These are phyloP conservation scores for Galeopsomyia nigrocyanea DNA, from an alignment of 2,888 invertebrate genomes.

Conservation along the genomic window DNA sequence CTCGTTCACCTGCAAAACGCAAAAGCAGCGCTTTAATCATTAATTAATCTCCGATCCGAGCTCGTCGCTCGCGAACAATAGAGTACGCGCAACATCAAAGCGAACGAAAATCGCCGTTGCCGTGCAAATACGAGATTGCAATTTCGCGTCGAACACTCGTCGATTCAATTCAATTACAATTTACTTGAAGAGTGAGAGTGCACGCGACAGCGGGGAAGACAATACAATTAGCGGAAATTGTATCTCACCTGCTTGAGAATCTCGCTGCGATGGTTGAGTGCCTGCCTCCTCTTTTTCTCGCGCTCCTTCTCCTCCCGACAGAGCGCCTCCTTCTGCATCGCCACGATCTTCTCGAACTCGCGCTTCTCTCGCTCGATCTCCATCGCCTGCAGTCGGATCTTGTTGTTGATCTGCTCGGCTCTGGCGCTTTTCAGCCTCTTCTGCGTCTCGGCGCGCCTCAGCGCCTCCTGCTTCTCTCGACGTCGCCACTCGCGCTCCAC, in stretches of 20 bases:
- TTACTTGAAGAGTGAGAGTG: no score
- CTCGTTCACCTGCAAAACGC: constrained; percentile 71
- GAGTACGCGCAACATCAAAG: no score
- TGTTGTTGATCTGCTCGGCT: constrained; percentile 73
- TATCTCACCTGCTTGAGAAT: constrained; percentile 74
- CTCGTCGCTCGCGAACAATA: no score
- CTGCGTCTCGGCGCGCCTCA: constrained; percentile 72
- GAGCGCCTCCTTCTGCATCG: constrained; percentile 72
- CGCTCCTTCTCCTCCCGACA: constrained; percentile 70
- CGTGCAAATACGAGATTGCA: no score
- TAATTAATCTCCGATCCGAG: no score
- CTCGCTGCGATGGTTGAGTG: constrained; percentile 74
- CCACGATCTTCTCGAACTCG: constrained; percentile 73
- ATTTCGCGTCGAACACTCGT: no score
- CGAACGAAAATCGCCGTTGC: no score
- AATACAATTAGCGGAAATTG: no score
- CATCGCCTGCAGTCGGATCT: constrained; percentile 76
- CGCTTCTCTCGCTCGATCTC: constrained; percentile 77
- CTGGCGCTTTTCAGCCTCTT: constrained; percentile 71
- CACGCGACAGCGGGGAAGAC: no score
- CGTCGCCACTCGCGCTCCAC: constrained; percentile 80
- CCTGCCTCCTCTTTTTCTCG: constrained; percentile 65
- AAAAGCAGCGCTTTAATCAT: no score
- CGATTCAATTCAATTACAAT: no score
- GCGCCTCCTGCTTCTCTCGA: constrained; percentile 75